Evolutionary conservation across 2,113 vertebrate species (phyloP), one percentile per base, ranked within the genome.

Genomic region (Poeciliopsis occidentalis): DNA sequence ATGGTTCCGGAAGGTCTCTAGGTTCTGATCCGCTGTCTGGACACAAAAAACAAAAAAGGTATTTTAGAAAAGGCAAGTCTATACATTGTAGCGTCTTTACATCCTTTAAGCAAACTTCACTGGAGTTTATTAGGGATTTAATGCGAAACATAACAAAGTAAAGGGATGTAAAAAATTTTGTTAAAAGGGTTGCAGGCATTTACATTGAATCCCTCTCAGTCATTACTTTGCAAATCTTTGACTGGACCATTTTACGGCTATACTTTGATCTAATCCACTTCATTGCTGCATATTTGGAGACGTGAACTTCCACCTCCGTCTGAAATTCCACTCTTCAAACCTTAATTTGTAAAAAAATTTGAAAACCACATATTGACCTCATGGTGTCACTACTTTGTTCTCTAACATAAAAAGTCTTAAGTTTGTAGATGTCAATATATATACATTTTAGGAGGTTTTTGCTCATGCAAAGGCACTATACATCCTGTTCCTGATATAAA

Each of bases 21-120:
- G 67, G 44, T 75, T 86, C 64, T 78, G 81, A 85, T 88, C 72
- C 37, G 37, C 34, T 85, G 80, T 91, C 94, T 94, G 77, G 26
- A 30, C 6, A 69, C 71, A 32, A 15, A 29, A 13, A 41, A 24
- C 39, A 41, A 41, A 41, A 12, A 15, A 15, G 39, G 39, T 41
- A 41, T 13, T 41, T 41, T 41, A 41, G 39, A 41, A 41, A 41
- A 41, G 39, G 4, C 34, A 10, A 37, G 10, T 37, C 10, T 37
- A 37, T 11, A 12, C 34, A 2, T 11, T 37, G 10, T 11, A 54
- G 22, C 19, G 7, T 54, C 22, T 44, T 44, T 44, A 44, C 15
- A 44, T 44, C 12, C 41, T 17, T 44, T 44, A 44, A 22, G 8
- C 17, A 54, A 54, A 54, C 22, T 24, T 54, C 1, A 54, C 6